phyloP scores from a whole-genome alignment of 2,888 invertebrate species.

The Acronicta alni region DNA sequence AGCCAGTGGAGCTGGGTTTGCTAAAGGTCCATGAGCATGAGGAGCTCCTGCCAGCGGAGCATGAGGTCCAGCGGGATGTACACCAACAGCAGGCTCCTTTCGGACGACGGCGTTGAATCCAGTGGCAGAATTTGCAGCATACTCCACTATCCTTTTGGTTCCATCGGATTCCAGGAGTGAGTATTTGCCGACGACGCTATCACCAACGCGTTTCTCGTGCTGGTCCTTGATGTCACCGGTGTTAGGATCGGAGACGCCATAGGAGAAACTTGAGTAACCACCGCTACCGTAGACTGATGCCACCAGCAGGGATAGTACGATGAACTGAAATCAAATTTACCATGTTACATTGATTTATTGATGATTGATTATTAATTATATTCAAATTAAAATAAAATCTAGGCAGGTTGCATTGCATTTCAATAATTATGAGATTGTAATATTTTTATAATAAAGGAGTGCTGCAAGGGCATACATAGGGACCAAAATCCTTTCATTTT shows the following conservation, averaged over 20 bases:
- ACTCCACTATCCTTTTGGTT: constrained; percentile 89
- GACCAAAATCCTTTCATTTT: not conserved
- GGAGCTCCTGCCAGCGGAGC: constrained; percentile 29
- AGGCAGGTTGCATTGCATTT: not conserved
- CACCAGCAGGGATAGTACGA: constrained; percentile 69
- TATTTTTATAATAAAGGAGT: not conserved
- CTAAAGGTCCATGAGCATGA: constrained; percentile 53
- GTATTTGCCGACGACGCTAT: constrained; percentile 87
- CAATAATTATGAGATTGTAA: not conserved
- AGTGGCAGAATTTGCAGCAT: constrained; percentile 75
- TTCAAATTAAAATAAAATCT: not conserved
- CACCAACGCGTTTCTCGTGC: constrained; percentile 89
- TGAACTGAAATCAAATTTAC: constrained; percentile 72
- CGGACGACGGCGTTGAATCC: constrained; percentile 77
- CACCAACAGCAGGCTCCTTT: constrained; percentile 70
- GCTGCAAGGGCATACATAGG: constrained; percentile 3
- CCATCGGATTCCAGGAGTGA: constrained; percentile 89
- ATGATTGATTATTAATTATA: too few relatives aligned
- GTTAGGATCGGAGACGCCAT: constrained; percentile 77
- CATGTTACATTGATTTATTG: not conserved
- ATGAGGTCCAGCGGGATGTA: constrained; percentile 49
- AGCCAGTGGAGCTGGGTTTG: constrained; percentile 43
- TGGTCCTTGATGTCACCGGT: constrained; percentile 82
- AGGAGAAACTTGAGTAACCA: constrained; percentile 76
- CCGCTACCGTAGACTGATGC: constrained; percentile 67